phyloP scores from a whole-genome alignment of 2,113 vertebrate genomes.

The Narcine bancroftii region DNA sequence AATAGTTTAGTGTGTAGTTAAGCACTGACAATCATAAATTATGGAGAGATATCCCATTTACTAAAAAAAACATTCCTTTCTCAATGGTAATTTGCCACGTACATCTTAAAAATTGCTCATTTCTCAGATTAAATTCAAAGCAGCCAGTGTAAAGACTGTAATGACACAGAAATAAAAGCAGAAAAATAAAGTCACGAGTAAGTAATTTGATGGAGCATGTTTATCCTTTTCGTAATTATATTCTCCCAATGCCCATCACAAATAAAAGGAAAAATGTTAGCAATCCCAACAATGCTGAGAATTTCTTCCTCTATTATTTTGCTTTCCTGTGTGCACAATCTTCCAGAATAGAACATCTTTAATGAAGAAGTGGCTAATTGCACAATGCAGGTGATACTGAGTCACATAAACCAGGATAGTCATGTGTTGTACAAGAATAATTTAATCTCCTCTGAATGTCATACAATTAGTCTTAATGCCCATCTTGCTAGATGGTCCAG shows the following conservation, averaged over 20 bases:
- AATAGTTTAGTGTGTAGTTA: conserved; percentile 6
- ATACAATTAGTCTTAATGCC: background rate
- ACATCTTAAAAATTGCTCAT: background rate
- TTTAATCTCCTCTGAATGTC: background rate
- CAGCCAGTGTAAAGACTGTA: background rate
- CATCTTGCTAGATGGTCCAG: background rate
- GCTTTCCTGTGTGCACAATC: too few species aligned
- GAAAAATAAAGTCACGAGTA: too few species aligned
- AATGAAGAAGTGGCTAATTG: background rate
- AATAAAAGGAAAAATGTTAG: too few species aligned
- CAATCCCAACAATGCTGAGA: too few species aligned
- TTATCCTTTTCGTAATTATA: too few species aligned
- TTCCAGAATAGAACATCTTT: background rate
- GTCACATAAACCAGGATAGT: background rate
- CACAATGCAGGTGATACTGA: background rate
- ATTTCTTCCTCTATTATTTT: too few species aligned
- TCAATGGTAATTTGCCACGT: background rate
- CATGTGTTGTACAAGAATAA: too few species aligned
- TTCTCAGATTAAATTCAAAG: background rate
- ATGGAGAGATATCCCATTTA: conserved; percentile 4
- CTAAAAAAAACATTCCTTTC: background rate
- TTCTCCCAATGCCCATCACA: too few species aligned
- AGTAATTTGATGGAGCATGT: too few species aligned
- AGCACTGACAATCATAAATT: conserved; percentile 20
- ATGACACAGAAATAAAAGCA: too few species aligned